Conservation (phyloP, 92 coral and sea anemone species). For the Meandrina meandrites region DNA sequence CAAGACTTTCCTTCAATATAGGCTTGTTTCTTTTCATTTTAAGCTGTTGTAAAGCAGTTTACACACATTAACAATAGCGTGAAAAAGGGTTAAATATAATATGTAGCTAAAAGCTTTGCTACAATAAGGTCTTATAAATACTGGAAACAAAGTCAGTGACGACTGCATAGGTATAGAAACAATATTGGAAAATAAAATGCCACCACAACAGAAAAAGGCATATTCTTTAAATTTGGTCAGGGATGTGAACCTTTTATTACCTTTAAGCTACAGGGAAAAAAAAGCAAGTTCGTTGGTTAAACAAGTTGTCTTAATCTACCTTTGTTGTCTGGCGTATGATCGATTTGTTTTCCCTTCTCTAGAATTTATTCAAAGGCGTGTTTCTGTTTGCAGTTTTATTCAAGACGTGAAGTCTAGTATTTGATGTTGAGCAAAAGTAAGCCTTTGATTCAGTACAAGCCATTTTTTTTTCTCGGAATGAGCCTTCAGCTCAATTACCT, state of each 20-base stretch:
- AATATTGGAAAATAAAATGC: no score
- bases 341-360: not conserved
- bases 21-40: not conserved
- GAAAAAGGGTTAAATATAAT: not conserved
- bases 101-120: not conserved
- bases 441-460: not conserved
- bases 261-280: no score
- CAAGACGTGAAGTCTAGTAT: not conserved
- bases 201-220: no score
- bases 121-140: not conserved
- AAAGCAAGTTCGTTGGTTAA: not conserved
- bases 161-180: not conserved
- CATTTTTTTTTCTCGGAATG: not conserved
- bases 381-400: not conserved
- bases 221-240: no score
- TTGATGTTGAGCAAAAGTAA: not conserved
- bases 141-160: not conserved
- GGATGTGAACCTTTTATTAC: no score
- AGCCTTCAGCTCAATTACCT: no score
- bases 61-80: not conserved
- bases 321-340: not conserved
- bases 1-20: not conserved
- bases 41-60: not conserved
- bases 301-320: not conserved
- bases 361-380: not conserved